phyloP scores from a whole-genome alignment of 2,113 vertebrate genomes.

The Mormyrus lacerda region DNA sequence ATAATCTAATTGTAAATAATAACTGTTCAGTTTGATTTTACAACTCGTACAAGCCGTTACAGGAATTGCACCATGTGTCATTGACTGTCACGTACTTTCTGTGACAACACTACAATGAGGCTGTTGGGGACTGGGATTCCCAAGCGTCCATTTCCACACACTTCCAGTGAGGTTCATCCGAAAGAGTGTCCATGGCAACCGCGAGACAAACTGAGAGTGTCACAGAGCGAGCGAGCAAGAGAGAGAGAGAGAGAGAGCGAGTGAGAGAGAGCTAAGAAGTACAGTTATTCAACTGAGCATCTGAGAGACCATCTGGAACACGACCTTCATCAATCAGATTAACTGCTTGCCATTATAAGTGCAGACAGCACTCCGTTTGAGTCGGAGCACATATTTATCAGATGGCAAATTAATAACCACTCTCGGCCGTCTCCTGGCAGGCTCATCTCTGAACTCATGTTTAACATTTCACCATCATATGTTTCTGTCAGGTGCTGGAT shows the following conservation, averaged over 20 bases:
- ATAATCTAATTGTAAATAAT: not conserved
- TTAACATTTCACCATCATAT: slow-evolving; percentile 80
- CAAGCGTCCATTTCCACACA: not conserved
- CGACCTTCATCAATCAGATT: slow-evolving; percentile 89
- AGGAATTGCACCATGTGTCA: not conserved
- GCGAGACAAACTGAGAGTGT: not conserved
- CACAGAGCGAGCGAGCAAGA: not conserved
- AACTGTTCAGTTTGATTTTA: too few relatives aligned
- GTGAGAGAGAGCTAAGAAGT: not conserved
- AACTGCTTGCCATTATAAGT: slow-evolving; percentile 75
- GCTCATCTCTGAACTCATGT: slow-evolving; percentile 76
- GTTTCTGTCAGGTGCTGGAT: slow-evolving; percentile 80
- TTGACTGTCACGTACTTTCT: not conserved
- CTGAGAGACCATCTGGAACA: slow-evolving; percentile 72
- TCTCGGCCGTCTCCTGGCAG: slow-evolving; percentile 75
- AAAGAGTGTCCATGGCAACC: not conserved
- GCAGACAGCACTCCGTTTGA: slow-evolving; percentile 75
- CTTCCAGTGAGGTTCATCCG: not conserved
- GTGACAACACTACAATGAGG: not conserved
- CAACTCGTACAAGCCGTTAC: too few relatives aligned
- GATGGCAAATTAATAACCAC: slow-evolving; percentile 81
- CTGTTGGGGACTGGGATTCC: not conserved
- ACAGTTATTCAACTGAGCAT: slow-evolving; percentile 70
- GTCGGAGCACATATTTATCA: slow-evolving; percentile 80
- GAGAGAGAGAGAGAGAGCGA: not conserved